These are phyloP conservation scores for Epinephelus cyanopodus DNA, from an alignment of 2,113 vertebrate genomes.

Conservation along the genomic window DNA sequence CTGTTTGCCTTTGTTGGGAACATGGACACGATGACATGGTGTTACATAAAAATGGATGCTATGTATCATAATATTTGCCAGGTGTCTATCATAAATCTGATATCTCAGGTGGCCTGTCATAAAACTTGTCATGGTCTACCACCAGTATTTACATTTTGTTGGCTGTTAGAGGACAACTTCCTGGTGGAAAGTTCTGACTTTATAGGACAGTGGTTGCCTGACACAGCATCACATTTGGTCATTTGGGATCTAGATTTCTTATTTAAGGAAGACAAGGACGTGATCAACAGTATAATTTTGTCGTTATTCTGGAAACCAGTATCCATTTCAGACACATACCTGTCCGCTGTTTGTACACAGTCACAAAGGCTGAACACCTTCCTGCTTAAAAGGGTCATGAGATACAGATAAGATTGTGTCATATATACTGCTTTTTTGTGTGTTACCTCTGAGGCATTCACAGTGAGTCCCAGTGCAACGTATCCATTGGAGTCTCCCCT, in stretches of 20 bases:
- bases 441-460: not conserved
- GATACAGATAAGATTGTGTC: not conserved
- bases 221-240: too few species aligned
- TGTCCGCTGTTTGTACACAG: not conserved
- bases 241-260: not conserved
- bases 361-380: not conserved
- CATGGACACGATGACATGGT: not conserved
- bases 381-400: not conserved
- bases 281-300: not conserved
- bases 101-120: not conserved
- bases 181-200: not conserved
- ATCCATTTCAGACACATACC: not conserved
- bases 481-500: slow-evolving; percentile 33
- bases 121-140: too few species aligned
- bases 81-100: not conserved
- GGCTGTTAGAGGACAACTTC: not conserved
- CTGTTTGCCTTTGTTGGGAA: not conserved
- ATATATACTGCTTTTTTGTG: not conserved
- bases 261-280: not conserved
- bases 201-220: not conserved
- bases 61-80: not conserved
- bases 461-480: slow-evolving; percentile 52
- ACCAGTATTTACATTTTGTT: not conserved
- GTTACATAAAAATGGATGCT: not conserved
- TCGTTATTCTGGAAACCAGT: not conserved